Conservation (phyloP, 2,888 invertebrate genomes). For the Allolobophora icterica region DNA sequence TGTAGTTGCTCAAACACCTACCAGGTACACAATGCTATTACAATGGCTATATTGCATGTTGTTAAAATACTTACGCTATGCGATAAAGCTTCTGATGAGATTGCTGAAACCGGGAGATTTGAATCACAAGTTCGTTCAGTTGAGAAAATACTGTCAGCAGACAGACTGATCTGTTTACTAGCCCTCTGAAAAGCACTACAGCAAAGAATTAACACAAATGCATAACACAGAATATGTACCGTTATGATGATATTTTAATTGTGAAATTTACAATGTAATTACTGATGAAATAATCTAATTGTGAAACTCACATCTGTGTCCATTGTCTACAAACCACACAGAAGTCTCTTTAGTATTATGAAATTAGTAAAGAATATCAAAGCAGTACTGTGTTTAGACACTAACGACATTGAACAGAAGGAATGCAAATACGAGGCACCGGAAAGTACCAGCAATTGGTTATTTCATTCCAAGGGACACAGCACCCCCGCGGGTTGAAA, state of each 20-base stretch:
- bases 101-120: neutral
- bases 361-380: too few species aligned
- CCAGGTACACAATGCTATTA: neutral
- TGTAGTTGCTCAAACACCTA: neutral
- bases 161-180: constrained; percentile 33
- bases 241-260: too few species aligned
- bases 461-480: too few species aligned
- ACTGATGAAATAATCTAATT: neutral
- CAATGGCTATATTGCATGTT: neutral
- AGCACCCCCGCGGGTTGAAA: too few species aligned
- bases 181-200: neutral
- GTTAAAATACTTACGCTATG: neutral
- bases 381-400: too few species aligned
- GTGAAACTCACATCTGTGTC: neutral
- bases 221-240: neutral
- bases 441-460: too few species aligned
- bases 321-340: neutral
- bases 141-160: constrained; percentile 27
- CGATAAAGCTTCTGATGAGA: neutral
- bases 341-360: neutral
- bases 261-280: neutral
- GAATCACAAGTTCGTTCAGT: neutral
- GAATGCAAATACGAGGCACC: too few species aligned
- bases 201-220: neutral
- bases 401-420: too few species aligned